Base-by-base conservation (phyloP, 2,797 vertebrate genomes). In the Peromyscus aztecus region DNA sequence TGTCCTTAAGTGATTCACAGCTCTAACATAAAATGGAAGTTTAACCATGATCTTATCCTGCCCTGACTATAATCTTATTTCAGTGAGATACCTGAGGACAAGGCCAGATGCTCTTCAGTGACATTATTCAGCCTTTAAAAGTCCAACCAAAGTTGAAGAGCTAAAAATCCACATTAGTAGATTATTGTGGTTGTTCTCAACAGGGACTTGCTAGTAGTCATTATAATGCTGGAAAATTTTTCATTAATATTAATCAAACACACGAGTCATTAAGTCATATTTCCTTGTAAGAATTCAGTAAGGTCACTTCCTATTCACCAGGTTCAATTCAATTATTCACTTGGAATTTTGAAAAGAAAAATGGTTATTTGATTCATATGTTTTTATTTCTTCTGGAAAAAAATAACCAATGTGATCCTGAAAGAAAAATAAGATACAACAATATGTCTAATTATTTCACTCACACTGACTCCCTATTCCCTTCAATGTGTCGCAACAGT, bases 301-400 rank as follows among this genome's bases (percentile, higher is more conserved):
- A 19, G 65, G 9, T 65, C 21, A 40, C 9, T 83, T 88, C 46
- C 80, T 87, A 4, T 87, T 80, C 19, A 40, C 17, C 46, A 87
- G 55, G 55, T 87, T 94, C 69, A 76, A 92, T 78, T 75, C 65
- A 89, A 61, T 86, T 71, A 52, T 78, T 91, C 73, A 73, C 69
- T 57, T 21, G 24, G n/a, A 88, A 57, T 57, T 88, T 29, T 73
- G 67, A 73, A 88, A 71, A 90, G 49, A 27, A 92, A 93, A 94
- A 84, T 84, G n/a, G 19, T 40, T 92, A 10, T 77, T 91, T 89
- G 43, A 88, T 52, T 88, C 63, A 49, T 71, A 88, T 69, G 5
- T 83, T 90, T 90, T 94, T 90, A 52, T 87, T 91, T 67, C 73
- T 78, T 92, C 77, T 78, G 67, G 43, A 92, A 73, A 82, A 92